phyloP scores from a whole-genome alignment of 53 echinoderm and acorn worm genomes.

The Mesocentrotus franciscanus region DNA sequence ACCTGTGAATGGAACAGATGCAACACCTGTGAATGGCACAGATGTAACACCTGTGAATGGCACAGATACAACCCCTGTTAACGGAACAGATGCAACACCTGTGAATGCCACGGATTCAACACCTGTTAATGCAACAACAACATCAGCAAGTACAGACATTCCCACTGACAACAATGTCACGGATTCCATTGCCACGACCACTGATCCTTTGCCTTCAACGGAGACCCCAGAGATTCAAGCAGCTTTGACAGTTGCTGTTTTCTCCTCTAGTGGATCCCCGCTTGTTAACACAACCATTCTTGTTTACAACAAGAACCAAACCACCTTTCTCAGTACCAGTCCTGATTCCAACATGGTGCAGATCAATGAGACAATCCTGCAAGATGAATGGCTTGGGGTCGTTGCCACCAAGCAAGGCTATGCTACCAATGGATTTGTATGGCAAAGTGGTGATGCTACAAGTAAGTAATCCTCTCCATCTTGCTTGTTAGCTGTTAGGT shows the following conservation, averaged over 20 bases:
- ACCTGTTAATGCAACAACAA: too few species aligned
- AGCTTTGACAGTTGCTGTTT: not conserved
- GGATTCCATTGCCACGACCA: not conserved
- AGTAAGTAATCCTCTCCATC: constrained; percentile 7
- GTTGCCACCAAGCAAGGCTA: constrained; percentile 32
- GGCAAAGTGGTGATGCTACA: constrained; percentile 34
- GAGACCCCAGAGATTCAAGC: not conserved
- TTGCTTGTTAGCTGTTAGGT: not conserved
- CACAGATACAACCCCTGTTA: too few species aligned
- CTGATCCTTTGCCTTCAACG: not conserved
- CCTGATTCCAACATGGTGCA: not conserved
- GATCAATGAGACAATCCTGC: not conserved
- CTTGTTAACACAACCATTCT: not conserved
- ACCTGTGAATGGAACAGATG: too few species aligned
- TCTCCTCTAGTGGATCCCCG: not conserved
- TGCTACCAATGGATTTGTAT: constrained; percentile 52
- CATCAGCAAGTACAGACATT: too few species aligned
- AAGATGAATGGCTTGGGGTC: constrained; percentile 29
- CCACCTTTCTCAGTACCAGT: not conserved
- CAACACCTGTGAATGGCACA: not conserved
- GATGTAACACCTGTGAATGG: too few species aligned
- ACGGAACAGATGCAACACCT: not conserved
- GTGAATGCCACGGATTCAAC: too few species aligned
- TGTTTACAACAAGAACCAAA: not conserved
- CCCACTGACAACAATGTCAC: not conserved